A percentile compares a stretch with the other conserved stretches of the same genome.
phyloP scores from a whole-genome alignment of 2,797 vertebrate species.

The Hyperoplus lanceolatus region DNA sequence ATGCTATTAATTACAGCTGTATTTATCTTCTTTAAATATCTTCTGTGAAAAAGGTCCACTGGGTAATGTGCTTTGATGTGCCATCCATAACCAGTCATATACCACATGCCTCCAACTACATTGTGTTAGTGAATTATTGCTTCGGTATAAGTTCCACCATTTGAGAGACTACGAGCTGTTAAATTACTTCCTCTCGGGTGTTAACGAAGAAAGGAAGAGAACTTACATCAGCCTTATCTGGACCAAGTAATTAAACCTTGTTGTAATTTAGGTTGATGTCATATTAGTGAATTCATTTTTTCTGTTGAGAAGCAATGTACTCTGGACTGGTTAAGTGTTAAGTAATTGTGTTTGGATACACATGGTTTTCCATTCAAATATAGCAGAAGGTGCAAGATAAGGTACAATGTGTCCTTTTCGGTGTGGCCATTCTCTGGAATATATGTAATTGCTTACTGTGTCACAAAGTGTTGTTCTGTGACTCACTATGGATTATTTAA shows the following conservation, averaged over 20 bases:
- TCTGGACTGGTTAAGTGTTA: conserved; percentile 17
- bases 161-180: conserved; percentile 29
- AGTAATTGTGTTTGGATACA: conserved; percentile 22
- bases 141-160: conserved; percentile 26
- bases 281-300: conserved; percentile 32
- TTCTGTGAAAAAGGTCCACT: conserved; percentile 25
- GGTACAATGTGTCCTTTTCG: background rate
- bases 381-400: background rate
- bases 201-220: conserved; percentile 49
- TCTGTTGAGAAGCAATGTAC: conserved; percentile 18
- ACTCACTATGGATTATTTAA: background rate
- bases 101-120: conserved; percentile 14
- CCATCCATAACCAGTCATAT: conserved; percentile 30
- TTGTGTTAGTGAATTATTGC: conserved; percentile 23
- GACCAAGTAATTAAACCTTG: conserved; percentile 36
- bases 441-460: background rate
- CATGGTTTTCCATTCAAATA: conserved; percentile 16
- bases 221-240: conserved; percentile 41
- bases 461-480: background rate
- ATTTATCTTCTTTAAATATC: conserved; percentile 7
- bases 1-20: conserved; percentile 31
- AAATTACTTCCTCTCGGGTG: conserved; percentile 39
- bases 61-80: background rate
- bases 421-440: background rate
- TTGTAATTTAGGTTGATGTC: conserved; percentile 46